Evolutionary conservation across 1,140 invertebrate genomes (phyloP).

Genomic region (Scylla paramamosain): DNA sequence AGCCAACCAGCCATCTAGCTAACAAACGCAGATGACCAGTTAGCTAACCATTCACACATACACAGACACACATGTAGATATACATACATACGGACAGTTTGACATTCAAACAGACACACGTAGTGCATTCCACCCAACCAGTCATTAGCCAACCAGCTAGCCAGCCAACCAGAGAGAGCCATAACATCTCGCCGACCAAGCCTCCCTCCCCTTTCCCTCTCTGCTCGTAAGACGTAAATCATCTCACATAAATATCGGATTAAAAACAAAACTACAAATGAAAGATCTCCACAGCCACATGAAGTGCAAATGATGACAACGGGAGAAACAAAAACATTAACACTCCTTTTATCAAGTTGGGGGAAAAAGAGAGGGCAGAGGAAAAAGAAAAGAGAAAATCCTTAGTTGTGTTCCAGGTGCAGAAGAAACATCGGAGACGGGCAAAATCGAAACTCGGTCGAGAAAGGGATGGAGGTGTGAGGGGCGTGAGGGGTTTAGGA

Average conservation of each 20-base stretch:
- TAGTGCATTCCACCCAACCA: neutral
- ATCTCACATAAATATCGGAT: neutral
- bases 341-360: neutral
- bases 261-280: neutral
- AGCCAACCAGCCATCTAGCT: too few species aligned
- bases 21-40: too few species aligned
- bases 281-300: neutral
- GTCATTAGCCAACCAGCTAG: neutral
- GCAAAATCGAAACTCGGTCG: neutral
- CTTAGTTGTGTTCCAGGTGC: neutral
- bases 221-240: neutral
- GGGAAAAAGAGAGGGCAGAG: neutral
- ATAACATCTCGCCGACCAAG: neutral
- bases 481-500: neutral
- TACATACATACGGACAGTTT: too few species aligned
- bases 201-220: neutral
- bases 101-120: neutral
- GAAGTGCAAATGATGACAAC: neutral
- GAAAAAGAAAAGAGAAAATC: neutral
- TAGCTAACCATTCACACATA: too few species aligned
- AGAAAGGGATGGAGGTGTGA: neutral
- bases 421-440: constrained; percentile 20
- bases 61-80: too few species aligned
- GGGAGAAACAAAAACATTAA: neutral
- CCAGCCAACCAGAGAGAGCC: neutral